Percentiles rank a stretch among this genome's conserved stretches.
phyloP scores from a whole-genome alignment of 2,113 vertebrate species.

The Felis catus region DNA sequence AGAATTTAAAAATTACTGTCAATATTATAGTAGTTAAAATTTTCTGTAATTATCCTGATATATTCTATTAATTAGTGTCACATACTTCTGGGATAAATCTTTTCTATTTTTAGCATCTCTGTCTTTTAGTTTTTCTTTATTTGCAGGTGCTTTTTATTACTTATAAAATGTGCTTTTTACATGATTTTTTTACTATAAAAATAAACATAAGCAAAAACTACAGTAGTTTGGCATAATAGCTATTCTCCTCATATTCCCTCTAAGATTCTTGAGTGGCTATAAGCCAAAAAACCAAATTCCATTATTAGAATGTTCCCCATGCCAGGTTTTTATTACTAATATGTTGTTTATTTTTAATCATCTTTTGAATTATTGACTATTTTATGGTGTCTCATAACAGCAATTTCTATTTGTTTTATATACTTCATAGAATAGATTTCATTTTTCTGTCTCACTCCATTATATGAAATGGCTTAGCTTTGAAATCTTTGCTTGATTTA shows the following conservation, averaged over 20 bases:
- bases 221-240: background rate
- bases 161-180: constrained; percentile 25
- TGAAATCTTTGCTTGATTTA: constrained; percentile 66
- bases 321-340: constrained; percentile 65
- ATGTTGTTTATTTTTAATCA: constrained; percentile 74
- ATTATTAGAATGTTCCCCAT: constrained; percentile 63
- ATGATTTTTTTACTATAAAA: constrained; percentile 46
- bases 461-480: constrained; percentile 60
- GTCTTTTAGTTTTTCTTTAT: constrained; percentile 46
- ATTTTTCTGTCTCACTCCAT: constrained; percentile 66
- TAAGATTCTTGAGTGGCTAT: constrained; percentile 33
- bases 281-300: constrained; percentile 34
- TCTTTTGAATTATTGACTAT: constrained; percentile 75
- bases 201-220: constrained; percentile 59
- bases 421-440: constrained; percentile 45
- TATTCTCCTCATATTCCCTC: background rate
- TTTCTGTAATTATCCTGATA: constrained; percentile 15
- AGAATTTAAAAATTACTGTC: constrained; percentile 11
- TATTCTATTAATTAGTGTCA: background rate
- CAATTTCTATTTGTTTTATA: constrained; percentile 66
- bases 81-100: background rate
- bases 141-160: constrained; percentile 4
- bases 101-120: constrained; percentile 23
- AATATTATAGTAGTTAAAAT: background rate
- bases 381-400: constrained; percentile 64